phyloP scores from a whole-genome alignment of 2,113 vertebrate species.

The Cynocephalus volans region DNA sequence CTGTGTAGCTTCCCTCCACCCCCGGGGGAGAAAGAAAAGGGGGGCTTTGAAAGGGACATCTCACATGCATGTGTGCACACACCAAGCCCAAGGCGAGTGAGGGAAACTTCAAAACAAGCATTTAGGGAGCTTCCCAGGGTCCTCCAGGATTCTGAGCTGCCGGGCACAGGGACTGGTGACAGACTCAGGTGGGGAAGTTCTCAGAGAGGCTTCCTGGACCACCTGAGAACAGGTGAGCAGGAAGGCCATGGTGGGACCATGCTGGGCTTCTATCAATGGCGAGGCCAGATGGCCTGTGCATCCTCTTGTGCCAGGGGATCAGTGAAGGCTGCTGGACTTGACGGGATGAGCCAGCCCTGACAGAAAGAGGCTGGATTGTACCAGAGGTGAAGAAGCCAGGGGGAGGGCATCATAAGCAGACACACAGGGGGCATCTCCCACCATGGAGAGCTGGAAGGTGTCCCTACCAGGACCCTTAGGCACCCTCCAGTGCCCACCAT shows the following conservation, averaged over 20 bases:
- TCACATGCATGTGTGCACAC: not conserved
- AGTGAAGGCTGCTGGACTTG: not conserved
- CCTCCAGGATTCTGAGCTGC: not conserved
- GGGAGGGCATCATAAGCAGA: not conserved
- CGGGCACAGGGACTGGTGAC: no score
- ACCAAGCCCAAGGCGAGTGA: not conserved
- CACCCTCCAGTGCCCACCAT: fast-evolving
- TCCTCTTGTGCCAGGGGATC: not conserved
- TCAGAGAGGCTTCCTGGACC: not conserved
- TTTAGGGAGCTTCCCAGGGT: not conserved
- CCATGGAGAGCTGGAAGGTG: fast-evolving
- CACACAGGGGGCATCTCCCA: not conserved
- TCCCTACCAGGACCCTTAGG: no score
- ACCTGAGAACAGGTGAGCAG: not conserved
- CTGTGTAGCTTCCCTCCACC: no score
- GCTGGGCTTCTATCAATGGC: not conserved
- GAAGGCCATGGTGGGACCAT: not conserved
- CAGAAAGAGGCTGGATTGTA: not conserved
- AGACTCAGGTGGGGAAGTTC: not conserved
- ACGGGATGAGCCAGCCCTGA: not conserved
- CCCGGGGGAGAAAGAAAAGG: not conserved
- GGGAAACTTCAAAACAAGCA: not conserved
- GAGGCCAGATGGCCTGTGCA: not conserved
- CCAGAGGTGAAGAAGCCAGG: not conserved
- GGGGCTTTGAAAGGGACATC: no score